phyloP scores from a whole-genome alignment of 1,140 invertebrate species.

The Drosophila guanche region DNA sequence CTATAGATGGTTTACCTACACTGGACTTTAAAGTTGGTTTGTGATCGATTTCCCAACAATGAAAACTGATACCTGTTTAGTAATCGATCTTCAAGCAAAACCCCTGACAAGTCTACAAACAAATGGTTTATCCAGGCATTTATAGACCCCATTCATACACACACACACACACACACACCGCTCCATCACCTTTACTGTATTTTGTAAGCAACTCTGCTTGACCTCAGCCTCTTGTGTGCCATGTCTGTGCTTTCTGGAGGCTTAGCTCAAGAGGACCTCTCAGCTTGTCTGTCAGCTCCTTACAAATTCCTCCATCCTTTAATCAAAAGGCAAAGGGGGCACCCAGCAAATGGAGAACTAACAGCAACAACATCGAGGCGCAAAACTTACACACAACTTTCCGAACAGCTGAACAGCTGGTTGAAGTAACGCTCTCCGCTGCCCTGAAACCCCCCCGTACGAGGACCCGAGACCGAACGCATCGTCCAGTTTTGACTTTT shows the following conservation, averaged over 20 bases:
- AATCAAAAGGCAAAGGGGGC: constrained; percentile 39
- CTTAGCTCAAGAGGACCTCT: constrained; percentile 41
- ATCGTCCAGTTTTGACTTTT: constrained; percentile 62
- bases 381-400: constrained; percentile 44
- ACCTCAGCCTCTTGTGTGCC: constrained; percentile 15
- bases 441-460: background rate
- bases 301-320: constrained; percentile 38
- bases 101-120: too few relatives aligned
- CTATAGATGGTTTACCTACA: too few relatives aligned
- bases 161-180: background rate
- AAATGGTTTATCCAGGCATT: background rate
- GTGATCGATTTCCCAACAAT: background rate
- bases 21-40: too few relatives aligned
- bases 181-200: constrained; percentile 15
- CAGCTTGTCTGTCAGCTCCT: constrained; percentile 45
- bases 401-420: constrained; percentile 53
- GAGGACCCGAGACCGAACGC: constrained; percentile 23
- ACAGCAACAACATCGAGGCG: constrained; percentile 4
- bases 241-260: constrained; percentile 17
- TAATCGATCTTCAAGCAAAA: too few relatives aligned
- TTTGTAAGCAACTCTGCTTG: constrained; percentile 23
- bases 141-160: background rate
- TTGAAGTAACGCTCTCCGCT: constrained; percentile 39
- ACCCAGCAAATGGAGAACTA: constrained; percentile 40
- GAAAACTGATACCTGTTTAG: background rate